phyloP scores from a whole-genome alignment of 2,797 vertebrate genomes.

The Chaetophractus vellerosus region DNA sequence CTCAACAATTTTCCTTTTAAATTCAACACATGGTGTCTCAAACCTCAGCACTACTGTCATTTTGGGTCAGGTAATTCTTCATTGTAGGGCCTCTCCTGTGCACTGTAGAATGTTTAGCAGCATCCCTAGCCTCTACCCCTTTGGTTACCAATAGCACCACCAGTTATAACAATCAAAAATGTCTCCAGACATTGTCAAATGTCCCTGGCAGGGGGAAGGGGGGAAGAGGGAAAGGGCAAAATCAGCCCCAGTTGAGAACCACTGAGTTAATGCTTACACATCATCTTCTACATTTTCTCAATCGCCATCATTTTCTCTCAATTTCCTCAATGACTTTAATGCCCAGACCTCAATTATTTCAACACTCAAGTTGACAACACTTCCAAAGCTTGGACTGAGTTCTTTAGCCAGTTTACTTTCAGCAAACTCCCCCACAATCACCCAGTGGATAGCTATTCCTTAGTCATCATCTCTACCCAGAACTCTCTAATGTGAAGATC shows the following conservation, averaged over 20 bases:
- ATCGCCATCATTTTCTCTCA: background rate
- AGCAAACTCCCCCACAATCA: background rate
- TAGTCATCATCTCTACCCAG: background rate
- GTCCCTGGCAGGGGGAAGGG: background rate
- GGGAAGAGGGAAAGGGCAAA: no score
- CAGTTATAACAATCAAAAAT: background rate
- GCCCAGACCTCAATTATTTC: no score
- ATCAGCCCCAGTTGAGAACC: no score
- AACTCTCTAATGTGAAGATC: background rate
- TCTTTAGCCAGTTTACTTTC: constrained; percentile 36
- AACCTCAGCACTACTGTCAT: background rate
- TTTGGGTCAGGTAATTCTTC: background rate
- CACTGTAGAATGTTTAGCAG: background rate
- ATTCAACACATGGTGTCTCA: background rate
- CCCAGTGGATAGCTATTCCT: background rate
- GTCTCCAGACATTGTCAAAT: background rate
- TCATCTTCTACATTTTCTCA: background rate
- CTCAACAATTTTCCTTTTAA: background rate
- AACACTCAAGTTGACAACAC: background rate
- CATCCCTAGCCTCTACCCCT: background rate
- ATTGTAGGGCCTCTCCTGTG: no score
- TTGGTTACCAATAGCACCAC: background rate
- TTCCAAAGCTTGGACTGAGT: constrained; percentile 7
- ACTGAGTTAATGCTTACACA: background rate
- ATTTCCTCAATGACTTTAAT: background rate